phyloP scores from a whole-genome alignment of 2,797 vertebrate genomes.

The Falco naumanni region DNA sequence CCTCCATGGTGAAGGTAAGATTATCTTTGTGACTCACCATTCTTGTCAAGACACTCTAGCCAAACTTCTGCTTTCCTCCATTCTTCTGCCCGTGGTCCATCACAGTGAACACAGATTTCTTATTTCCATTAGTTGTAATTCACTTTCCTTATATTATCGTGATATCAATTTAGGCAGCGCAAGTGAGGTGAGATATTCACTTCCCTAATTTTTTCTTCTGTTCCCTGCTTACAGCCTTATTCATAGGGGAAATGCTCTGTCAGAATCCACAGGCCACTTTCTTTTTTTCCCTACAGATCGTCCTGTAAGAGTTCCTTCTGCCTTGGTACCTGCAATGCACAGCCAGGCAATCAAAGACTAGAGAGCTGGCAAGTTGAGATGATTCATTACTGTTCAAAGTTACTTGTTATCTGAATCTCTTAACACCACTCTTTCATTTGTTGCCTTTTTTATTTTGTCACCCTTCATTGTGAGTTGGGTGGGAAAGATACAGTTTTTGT shows the following conservation, averaged over 20 bases:
- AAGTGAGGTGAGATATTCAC: neutral
- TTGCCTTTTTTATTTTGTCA: neutral
- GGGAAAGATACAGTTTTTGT: neutral
- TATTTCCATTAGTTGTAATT: neutral
- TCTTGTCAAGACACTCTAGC: neutral
- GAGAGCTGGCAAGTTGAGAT: constrained; percentile 51
- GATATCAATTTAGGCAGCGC: neutral
- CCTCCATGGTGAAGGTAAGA: neutral
- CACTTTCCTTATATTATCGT: neutral
- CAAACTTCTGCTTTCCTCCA: neutral
- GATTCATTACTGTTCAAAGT: constrained; percentile 37
- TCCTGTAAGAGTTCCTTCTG: constrained; percentile 44
- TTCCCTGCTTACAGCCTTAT: neutral
- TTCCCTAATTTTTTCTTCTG: neutral
- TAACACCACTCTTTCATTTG: neutral
- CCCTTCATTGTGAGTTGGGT: neutral
- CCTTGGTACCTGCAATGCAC: constrained; percentile 35
- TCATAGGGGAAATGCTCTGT: neutral
- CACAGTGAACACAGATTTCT: neutral
- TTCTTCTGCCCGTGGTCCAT: neutral
- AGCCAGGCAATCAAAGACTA: constrained; percentile 46
- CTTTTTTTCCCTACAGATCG: constrained; percentile 43
- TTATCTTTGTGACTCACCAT: neutral
- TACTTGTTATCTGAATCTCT: neutral
- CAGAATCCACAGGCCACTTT: constrained; percentile 22